These are phyloP conservation scores for Leucophenga varia DNA, from an alignment of 1,140 invertebrate genomes.

Conservation along the genomic window DNA sequence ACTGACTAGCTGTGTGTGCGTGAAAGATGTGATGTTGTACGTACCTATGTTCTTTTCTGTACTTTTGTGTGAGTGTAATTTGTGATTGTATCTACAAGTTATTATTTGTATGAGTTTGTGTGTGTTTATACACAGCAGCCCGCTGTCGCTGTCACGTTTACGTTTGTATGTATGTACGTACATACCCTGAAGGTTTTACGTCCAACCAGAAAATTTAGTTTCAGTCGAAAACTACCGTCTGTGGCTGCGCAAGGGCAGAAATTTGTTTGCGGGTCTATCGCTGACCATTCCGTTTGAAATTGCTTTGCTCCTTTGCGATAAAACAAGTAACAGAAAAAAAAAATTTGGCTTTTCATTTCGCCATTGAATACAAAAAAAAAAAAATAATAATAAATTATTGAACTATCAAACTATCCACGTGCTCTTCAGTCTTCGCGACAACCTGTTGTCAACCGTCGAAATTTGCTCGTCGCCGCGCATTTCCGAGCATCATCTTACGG, in stretches of 20 bases:
- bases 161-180: too few species aligned
- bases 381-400: constrained; percentile 7
- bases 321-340: too few species aligned
- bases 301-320: too few species aligned
- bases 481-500: too few species aligned
- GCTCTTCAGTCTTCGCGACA: too few species aligned
- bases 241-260: constrained; percentile 54
- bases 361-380: constrained; percentile 14
- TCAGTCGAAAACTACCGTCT: constrained; percentile 56
- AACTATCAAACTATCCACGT: too few species aligned
- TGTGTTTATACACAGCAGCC: too few species aligned
- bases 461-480: too few species aligned
- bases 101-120: constrained; percentile 5
- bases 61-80: constrained; percentile 18
- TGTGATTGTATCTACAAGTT: constrained; percentile 3
- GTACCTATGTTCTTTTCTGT: background rate
- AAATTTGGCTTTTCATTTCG: too few species aligned
- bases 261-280: constrained; percentile 51
- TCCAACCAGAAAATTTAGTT: constrained; percentile 55
- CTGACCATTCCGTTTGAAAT: too few species aligned
- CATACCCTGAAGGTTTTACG: constrained; percentile 55
- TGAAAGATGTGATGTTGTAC: constrained; percentile 20
- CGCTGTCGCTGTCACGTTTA: too few species aligned
- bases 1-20: constrained; percentile 27
- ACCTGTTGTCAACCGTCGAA: too few species aligned